Conservation (phyloP, 2,888 invertebrate species). For the Eledone cirrhosa region DNA sequence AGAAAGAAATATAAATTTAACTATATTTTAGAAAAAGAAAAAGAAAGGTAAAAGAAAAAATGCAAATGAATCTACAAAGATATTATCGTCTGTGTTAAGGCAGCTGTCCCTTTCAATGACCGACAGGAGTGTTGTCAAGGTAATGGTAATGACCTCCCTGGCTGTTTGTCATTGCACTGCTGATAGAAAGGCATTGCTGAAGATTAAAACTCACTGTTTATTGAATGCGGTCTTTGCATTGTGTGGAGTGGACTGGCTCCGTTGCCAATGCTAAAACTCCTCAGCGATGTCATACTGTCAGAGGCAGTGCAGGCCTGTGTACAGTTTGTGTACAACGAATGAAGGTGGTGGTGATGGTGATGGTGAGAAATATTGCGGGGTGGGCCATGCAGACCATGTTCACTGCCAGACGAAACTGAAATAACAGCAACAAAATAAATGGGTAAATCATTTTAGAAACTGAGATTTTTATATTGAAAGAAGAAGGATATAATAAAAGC, state of each 20-base stretch:
- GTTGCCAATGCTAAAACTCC: slow-evolving; percentile 72
- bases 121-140: too few species aligned
- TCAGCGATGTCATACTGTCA: slow-evolving; percentile 79
- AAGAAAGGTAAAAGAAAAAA: too few species aligned
- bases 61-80: too few species aligned
- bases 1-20: too few species aligned
- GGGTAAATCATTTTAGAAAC: neutral
- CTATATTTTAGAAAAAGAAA: too few species aligned
- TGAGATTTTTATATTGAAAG: neutral
- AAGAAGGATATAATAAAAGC: neutral
- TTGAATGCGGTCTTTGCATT: slow-evolving; percentile 76
- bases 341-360: slow-evolving; percentile 32
- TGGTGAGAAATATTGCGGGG: slow-evolving; percentile 37
- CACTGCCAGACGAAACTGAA: slow-evolving; percentile 78
- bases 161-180: too few species aligned
- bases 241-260: slow-evolving; percentile 80
- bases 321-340: slow-evolving; percentile 43
- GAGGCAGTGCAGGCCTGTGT: slow-evolving; percentile 68
- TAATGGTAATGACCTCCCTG: too few species aligned
- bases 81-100: too few species aligned
- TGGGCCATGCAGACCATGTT: slow-evolving; percentile 67
- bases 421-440: slow-evolving; percentile 31
- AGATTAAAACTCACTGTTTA: slow-evolving; percentile 53
- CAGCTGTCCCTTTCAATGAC: too few species aligned
- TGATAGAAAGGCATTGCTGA: too few species aligned